Evolutionary conservation across 1,140 invertebrate species (phyloP).

Genomic region (Lepidurus packardi): DNA sequence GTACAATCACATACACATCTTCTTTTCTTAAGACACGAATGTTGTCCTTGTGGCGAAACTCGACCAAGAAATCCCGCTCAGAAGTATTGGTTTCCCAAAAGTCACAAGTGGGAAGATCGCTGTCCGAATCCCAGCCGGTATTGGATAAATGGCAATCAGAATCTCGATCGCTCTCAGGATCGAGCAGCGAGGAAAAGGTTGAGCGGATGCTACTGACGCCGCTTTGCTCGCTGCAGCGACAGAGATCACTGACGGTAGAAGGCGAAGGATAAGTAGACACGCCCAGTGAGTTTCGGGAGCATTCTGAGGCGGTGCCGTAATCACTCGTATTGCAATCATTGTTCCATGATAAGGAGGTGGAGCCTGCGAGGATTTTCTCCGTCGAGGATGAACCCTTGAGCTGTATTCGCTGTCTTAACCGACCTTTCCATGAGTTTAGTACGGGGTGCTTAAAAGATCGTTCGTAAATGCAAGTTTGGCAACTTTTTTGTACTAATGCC

Average conservation of each 20-base stretch:
- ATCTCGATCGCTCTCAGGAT: not conserved
- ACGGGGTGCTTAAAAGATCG: constrained; percentile 2
- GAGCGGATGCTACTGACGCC: constrained; percentile 26
- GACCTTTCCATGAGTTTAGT: not conserved
- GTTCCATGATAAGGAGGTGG: not conserved
- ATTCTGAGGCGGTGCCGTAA: constrained; percentile 28
- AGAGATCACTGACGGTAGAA: constrained; percentile 13
- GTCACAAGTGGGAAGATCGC: constrained; percentile 9
- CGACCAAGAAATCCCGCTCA: constrained; percentile 12
- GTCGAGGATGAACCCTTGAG: not conserved
- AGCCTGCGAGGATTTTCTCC: not conserved
- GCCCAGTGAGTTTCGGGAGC: not conserved
- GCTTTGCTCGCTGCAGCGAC: constrained; percentile 26
- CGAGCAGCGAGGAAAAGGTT: not conserved
- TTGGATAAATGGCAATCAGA: constrained; percentile 25
- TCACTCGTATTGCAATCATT: constrained; percentile 25
- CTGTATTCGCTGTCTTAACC: not conserved
- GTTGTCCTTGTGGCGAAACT: not conserved
- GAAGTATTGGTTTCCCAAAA: constrained; percentile 16
- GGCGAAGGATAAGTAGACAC: constrained; percentile 20
- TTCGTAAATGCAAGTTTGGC: not conserved
- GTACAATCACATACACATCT: constrained; percentile 23
- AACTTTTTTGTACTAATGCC: not conserved
- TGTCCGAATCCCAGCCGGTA: constrained; percentile 17
- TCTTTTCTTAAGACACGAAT: constrained; percentile 4